Evolutionary conservation across 2,797 vertebrate genomes (phyloP), one percentile per base, ranked within the genome.

Genomic region (Sebastes hubbsi): DNA sequence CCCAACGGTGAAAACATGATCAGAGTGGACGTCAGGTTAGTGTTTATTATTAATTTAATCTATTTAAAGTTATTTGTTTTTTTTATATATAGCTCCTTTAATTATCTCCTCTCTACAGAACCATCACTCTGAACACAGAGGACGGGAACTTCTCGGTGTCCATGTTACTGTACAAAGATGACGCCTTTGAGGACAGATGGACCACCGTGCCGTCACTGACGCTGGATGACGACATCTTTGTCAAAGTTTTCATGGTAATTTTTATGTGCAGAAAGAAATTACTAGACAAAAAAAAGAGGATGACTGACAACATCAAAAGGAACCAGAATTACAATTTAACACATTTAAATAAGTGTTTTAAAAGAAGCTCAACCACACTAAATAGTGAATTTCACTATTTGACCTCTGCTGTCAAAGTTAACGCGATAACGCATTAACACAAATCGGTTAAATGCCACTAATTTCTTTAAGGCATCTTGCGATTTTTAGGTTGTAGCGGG

Each of bases 131-230:
- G 32, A 96, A 95, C 86, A 97, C 91, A 5, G 95, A 97, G 90
- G 95, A 97, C 13, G 93, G 94, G 3, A 96, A 96, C 90, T 97
- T 97, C 87, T 97, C 94, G 0, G 93, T 95, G 80, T 96, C 95
- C 0, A 89, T 95, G 95, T 49, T 97, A 62, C 88, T 96, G 72
- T 96, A 92, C 84, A 97, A 97, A 87, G 96, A 97, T 20, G 72
- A 92, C 22, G 91, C 86, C 56, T 97, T 96, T 82, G 75, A 95
- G 78, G 92, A 96, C 83, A 93, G 90, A 82, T 95, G 93, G 96
- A 96, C 90, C 29, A 95, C 95, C 2, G 93, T 94, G 75, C 92
- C 94, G 0, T 96, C 96, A 6, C 94, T 96, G 69, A 95, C 90
- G 16, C 94, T 96, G 80, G 95, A 97, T 8, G 94, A 97, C 16